Percentiles rank a stretch among this genome's conserved stretches.
These are phyloP conservation scores for Gymnocypris eckloni DNA, from an alignment of 2,797 vertebrate genomes.

Conservation along the genomic window DNA sequence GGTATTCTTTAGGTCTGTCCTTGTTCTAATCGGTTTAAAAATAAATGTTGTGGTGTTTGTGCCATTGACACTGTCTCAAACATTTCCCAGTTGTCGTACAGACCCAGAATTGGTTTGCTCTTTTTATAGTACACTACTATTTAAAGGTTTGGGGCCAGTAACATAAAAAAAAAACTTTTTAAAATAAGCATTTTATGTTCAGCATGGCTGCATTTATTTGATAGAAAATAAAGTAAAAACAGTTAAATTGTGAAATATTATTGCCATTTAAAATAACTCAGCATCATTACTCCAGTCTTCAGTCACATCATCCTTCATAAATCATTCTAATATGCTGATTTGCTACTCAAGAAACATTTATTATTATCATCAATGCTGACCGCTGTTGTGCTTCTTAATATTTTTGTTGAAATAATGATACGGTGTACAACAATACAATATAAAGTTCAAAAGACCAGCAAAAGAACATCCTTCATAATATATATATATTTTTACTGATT, in stretches of 20 bases:
- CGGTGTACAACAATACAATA: not conserved
- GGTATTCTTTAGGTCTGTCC: slow-evolving; percentile 58
- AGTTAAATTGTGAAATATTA: not conserved
- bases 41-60: slow-evolving; percentile 46
- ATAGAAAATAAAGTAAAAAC: not conserved
- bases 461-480: not conserved
- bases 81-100: not conserved
- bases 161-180: not conserved
- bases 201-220: not conserved
- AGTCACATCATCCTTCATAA: not conserved
- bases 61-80: slow-evolving; percentile 8
- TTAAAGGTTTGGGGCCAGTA: not conserved
- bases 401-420: not conserved
- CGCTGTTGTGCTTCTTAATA: not conserved
- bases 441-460: not conserved
- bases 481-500: not conserved
- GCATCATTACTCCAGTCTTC: not conserved
- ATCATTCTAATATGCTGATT: not conserved
- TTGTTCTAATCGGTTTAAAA: slow-evolving; percentile 58
- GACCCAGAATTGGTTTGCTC: not conserved
- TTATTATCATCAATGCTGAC: too few relatives aligned
- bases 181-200: not conserved
- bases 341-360: not conserved
- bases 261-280: not conserved
- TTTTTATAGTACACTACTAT: not conserved